A percentile compares a stretch with the other conserved stretches of the same genome.
These are phyloP conservation scores for Bradypus variegatus DNA, from an alignment of 2,797 vertebrate genomes.

Conservation along the genomic window DNA sequence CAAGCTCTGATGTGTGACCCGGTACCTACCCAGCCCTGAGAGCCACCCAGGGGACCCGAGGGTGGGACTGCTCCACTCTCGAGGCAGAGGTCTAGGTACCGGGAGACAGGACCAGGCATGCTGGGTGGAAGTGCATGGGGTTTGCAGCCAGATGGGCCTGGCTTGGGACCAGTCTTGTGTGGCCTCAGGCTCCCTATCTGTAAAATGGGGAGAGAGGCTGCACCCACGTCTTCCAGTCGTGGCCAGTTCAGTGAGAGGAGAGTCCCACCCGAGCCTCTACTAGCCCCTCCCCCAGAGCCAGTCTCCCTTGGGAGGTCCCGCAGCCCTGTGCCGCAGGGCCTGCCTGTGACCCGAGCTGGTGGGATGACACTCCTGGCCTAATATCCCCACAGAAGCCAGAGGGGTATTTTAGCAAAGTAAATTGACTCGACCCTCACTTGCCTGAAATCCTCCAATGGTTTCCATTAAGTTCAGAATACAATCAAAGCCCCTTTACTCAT, in stretches of 20 bases:
- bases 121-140: accelerated
- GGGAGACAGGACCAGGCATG: background rate
- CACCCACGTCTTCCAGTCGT: accelerated
- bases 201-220: background rate
- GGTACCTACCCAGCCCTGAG: background rate
- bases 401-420: background rate
- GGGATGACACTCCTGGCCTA: background rate
- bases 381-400: background rate
- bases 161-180: background rate
- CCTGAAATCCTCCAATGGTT: background rate
- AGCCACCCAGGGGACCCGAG: background rate
- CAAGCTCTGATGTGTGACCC: background rate
- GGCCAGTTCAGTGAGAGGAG: background rate
- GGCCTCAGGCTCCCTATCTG: background rate
- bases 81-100: background rate
- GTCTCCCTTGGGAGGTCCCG: background rate
- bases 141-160: background rate
- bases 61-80: background rate
- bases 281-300: background rate
- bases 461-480: background rate
- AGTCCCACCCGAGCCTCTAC: background rate
- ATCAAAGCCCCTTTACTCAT: background rate
- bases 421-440: background rate
- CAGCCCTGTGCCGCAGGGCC: background rate
- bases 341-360: background rate